These are phyloP conservation scores for Sphenodon punctatus DNA, from an alignment of 2,797 vertebrate genomes.

Conservation along the genomic window DNA sequence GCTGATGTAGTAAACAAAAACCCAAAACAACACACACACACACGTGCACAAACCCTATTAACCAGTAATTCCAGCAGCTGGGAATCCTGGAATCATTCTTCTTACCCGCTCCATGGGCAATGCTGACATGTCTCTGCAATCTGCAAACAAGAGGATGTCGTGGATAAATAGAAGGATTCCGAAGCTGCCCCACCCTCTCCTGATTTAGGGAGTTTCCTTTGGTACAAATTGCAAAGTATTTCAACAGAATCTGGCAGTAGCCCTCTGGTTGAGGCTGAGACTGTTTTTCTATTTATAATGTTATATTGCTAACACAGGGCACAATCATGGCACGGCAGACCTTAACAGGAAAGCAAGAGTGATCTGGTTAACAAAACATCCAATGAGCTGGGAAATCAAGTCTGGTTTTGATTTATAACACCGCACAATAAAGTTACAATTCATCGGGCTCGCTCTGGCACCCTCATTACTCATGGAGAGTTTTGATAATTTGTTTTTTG, in stretches of 20 bases:
- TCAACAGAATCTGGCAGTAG: slow-evolving; percentile 49
- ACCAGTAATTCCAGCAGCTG: slow-evolving; percentile 17
- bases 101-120: slow-evolving; percentile 30
- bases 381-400: slow-evolving; percentile 57
- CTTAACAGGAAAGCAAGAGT: slow-evolving; percentile 36
- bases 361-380: slow-evolving; percentile 64
- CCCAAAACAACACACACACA: too few species aligned
- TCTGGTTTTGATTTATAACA: slow-evolving; percentile 63
- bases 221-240: slow-evolving; percentile 16
- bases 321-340: slow-evolving; percentile 16
- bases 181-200: slow-evolving; percentile 63
- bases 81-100: slow-evolving; percentile 24
- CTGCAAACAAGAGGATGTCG: slow-evolving; percentile 46
- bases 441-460: slow-evolving; percentile 61
- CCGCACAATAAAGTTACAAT: slow-evolving; percentile 46
- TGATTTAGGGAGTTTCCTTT: slow-evolving; percentile 45
- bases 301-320: slow-evolving; percentile 55
- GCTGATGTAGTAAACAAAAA: slow-evolving; percentile 50
- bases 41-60: slow-evolving; percentile 5
- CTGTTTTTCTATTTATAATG: slow-evolving; percentile 66
- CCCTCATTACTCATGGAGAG: slow-evolving; percentile 46
- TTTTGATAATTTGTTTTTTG: slow-evolving; percentile 39
- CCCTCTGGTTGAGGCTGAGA: slow-evolving; percentile 17
- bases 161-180: slow-evolving; percentile 32
- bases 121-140: slow-evolving; percentile 36